Base-by-base conservation (phyloP, 2,113 vertebrate genomes). In the Alexandromys fortis region DNA sequence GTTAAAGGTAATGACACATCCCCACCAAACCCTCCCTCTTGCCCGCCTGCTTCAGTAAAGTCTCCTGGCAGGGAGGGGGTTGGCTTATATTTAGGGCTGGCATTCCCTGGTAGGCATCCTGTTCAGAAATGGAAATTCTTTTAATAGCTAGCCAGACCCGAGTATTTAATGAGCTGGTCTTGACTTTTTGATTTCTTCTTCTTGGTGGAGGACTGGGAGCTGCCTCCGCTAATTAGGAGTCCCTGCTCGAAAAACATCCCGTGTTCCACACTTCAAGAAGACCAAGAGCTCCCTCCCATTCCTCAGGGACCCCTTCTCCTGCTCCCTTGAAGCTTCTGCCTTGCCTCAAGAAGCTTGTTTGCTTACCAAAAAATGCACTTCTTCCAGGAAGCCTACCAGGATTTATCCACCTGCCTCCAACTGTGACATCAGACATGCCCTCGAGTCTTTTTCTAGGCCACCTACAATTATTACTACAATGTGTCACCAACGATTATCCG, bases 41-140 rank as follows among this genome's bases (percentile, higher is more conserved):
- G 45, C 86, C 92, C 81, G 94, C 96, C 92, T 93, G 33, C 70
- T 55, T 42, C 33, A 58, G 95, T 93, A 79, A 96, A 95, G 96
- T 94, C 97, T 97, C 95, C 97, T 96, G 96, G 92, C 89, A 93
- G 72, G 93, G 94, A 95, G 96, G 94, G 93, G 96, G 95, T 70
- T 91, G 96, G 86, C 96, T 97, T 97, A 96, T 97, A 97, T 97
- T 98, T 98, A 96, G 97, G 96, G 73, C 97, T 98, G 97, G 96
- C 97, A 89, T 96, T 97, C 97, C 97, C 97, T 95, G 94, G 97
- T 96, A 97, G 97, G 95, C 97, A 97, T 96, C 95, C 95, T 97
- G 92, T 96, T 98, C 97, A 94, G 96, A 97, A 97, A 97, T 97
- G 96, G 97, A 97, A 96, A 97, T 96, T 96, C 97, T 96, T 97